These are phyloP conservation scores for Corythoichthys intestinalis DNA, from an alignment of 2,113 vertebrate genomes.

Conservation along the genomic window DNA sequence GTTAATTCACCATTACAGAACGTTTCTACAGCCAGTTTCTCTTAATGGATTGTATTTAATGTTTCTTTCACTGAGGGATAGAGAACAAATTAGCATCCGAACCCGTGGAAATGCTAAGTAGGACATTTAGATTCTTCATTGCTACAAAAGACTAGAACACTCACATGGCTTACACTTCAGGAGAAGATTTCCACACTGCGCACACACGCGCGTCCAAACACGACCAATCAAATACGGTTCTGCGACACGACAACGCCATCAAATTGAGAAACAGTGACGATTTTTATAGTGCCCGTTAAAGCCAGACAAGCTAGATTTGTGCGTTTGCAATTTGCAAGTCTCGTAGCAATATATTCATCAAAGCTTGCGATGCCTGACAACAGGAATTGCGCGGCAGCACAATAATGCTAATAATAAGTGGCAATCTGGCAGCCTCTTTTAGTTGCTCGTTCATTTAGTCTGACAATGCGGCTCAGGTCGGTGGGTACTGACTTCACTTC, in stretches of 20 bases:
- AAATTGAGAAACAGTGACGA: background rate
- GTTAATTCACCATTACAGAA: background rate
- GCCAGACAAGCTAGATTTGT: slow-evolving; percentile 7
- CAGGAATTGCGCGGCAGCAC: slow-evolving; percentile 5
- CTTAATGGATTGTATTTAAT: background rate
- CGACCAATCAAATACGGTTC: slow-evolving; percentile 4
- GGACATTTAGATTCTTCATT: slow-evolving; percentile 27
- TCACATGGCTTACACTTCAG: slow-evolving; percentile 18
- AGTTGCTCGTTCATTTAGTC: slow-evolving; percentile 13
- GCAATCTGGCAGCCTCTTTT: slow-evolving; percentile 8
- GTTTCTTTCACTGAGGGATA: background rate
- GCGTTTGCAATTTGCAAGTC: slow-evolving; percentile 6
- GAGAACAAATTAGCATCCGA: slow-evolving; percentile 20
- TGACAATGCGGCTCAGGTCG: slow-evolving; percentile 1
- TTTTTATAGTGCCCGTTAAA: slow-evolving; percentile 11
- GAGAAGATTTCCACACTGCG: slow-evolving; percentile 11
- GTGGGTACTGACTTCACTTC: background rate
- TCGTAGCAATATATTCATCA: slow-evolving; percentile 18
- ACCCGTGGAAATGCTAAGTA: slow-evolving; percentile 31
- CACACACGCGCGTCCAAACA: slow-evolving; percentile 15
- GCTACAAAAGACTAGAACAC: slow-evolving; percentile 17
- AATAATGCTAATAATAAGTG: slow-evolving; percentile 8
- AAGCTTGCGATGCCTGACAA: slow-evolving; percentile 15
- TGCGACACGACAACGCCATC: slow-evolving; percentile 2
- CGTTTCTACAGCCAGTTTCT: background rate